These are phyloP conservation scores for Pocota personata DNA, from an alignment of 2,888 invertebrate species.

Conservation along the genomic window DNA sequence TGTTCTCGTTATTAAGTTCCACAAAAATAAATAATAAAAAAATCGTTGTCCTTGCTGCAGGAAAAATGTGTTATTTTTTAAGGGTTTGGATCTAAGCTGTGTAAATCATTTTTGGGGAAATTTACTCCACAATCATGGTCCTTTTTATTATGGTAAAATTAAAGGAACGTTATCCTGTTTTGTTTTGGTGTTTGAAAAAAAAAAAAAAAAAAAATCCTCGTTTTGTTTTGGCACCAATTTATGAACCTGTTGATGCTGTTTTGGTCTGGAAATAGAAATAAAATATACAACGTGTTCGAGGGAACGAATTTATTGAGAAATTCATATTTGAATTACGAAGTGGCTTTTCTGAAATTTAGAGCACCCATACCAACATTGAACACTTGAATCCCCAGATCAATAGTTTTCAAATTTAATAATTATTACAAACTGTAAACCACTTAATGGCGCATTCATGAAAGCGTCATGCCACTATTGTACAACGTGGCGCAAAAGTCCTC, in stretches of 20 bases:
- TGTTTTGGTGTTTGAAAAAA: not conserved
- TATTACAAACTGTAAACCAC: too few relatives aligned
- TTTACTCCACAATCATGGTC: not conserved
- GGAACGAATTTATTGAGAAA: too few relatives aligned
- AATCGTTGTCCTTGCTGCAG: constrained; percentile 41
- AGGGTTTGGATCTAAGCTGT: constrained; percentile 51
- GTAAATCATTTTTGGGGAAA: not conserved
- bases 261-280: not conserved
- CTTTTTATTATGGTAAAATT: not conserved
- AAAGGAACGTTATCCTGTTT: not conserved
- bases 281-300: too few relatives aligned
- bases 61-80: constrained; percentile 2
- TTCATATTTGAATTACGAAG: too few relatives aligned
- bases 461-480: too few relatives aligned
- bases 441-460: too few relatives aligned
- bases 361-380: too few relatives aligned
- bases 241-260: not conserved
- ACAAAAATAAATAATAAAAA: constrained; percentile 23
- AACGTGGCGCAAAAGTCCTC: too few relatives aligned
- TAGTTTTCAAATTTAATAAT: too few relatives aligned
- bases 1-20: constrained; percentile 9
- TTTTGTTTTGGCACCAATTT: not conserved
- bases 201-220: not conserved
- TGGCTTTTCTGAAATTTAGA: too few relatives aligned
- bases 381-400: too few relatives aligned